A percentile compares a stretch with the other conserved stretches of the same genome.
Evolutionary conservation across 2,113 vertebrate genomes (phyloP).

Genomic region (Corvus hawaiiensis): DNA sequence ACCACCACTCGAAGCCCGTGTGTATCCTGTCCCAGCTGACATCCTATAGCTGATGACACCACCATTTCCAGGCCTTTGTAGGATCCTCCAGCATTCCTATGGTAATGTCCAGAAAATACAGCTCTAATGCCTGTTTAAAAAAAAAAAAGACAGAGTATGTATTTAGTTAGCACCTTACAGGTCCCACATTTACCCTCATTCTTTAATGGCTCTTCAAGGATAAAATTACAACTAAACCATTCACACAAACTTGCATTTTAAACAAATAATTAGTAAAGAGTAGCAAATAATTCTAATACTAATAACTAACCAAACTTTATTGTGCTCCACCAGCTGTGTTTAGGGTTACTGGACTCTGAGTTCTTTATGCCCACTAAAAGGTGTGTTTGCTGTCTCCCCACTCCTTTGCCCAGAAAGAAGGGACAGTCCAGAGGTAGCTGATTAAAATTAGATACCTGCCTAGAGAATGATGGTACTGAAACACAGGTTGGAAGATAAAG

Average conservation of each 20-base stretch:
- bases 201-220: neutral
- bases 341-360: neutral
- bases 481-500: neutral
- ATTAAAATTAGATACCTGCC: neutral
- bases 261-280: neutral
- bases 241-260: neutral
- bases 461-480: neutral
- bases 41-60: conserved; percentile 93
- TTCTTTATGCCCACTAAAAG: neutral
- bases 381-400: neutral
- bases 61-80: conserved; percentile 88
- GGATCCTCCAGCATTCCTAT: conserved; percentile 87
- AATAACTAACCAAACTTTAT: neutral
- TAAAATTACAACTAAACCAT: neutral
- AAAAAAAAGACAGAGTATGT: neutral
- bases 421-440: neutral
- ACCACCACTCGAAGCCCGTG: conserved; percentile 88
- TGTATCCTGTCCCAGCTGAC: conserved; percentile 86
- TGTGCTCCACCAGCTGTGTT: neutral
- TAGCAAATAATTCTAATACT: neutral
- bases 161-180: neutral
- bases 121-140: conserved; percentile 81
- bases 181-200: neutral
- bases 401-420: neutral
- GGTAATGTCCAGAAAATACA: conserved; percentile 94